Base-by-base conservation (phyloP, 2,113 vertebrate genomes). In the Cyphomyrus discorhynchus region DNA sequence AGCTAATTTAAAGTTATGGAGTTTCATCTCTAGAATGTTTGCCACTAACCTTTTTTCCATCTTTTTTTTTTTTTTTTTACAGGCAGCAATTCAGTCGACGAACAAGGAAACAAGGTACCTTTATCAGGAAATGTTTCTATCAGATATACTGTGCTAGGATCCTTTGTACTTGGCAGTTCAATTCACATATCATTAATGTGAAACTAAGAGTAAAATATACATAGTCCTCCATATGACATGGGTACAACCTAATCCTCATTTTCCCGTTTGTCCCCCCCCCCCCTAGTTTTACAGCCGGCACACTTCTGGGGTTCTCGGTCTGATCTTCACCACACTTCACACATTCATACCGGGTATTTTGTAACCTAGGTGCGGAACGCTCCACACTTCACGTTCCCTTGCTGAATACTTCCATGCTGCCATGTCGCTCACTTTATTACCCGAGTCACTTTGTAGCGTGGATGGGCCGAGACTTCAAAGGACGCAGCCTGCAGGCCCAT, bases 61-160 rank as follows among this genome's bases (percentile, higher is more conserved):
- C 13, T 50, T 21, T 53, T 1, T 90, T 31, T 86, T 35, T 86
- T 45, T 45, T 31, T 90, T 89, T 93, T 15, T 90, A 39, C 92
- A 98, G 98, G 98, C 90, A 96, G 95, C 91, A 98, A 96, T 92
- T 95, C 97, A 0, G 94, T 96, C 93, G 98, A 98, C 74, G 97
- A 98, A 77, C 96, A 96, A 27, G 98, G 97, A 89, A 95, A 95
- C 89, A 93, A 93, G 95, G 98, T 98, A 88, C 77, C 39, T 45
- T 47, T 27, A 11, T n/a, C 46, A 11, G 46, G 82, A 24, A 84
- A 45, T 84, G 82, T n/a, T 21, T n/a, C 3, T 45, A 7, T 27
- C 24, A 27, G 83, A 47, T 49, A 27, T 86, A 47, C 24, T 49
- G 15, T 86, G n/a, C 24, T 86, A 5, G 2, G 15, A 39, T 31